Evolutionary conservation across 2,113 vertebrate species (phyloP).

Genomic region (Perca fluviatilis): DNA sequence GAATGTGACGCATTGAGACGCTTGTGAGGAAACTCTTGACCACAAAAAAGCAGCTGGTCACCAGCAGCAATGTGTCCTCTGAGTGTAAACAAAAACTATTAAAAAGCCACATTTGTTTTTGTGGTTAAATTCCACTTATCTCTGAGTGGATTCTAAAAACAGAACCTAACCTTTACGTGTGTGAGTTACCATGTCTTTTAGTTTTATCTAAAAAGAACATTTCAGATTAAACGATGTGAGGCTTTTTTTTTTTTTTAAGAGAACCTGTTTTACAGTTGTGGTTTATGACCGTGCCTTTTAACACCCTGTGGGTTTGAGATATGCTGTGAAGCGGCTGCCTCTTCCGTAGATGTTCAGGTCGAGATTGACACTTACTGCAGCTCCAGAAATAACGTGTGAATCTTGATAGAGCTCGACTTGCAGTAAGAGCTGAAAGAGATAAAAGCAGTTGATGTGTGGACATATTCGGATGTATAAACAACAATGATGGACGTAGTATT

Average conservation of each 20-base stretch:
- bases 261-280: background rate
- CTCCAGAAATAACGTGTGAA: conserved; percentile 89
- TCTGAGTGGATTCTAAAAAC: background rate
- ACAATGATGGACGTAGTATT: background rate
- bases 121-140: background rate
- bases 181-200: background rate
- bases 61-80: background rate
- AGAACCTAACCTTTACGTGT: background rate
- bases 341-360: background rate
- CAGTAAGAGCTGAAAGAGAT: conserved; percentile 87
- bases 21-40: background rate
- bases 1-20: background rate
- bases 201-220: background rate
- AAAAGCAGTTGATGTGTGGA: background rate
- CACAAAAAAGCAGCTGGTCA: background rate
- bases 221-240: background rate
- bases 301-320: background rate
- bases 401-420: conserved; percentile 83
- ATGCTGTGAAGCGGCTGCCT: background rate
- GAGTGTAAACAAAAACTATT: background rate
- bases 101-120: background rate
- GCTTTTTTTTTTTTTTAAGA: background rate
- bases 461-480: background rate
- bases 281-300: background rate
- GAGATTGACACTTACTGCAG: conserved; percentile 88